Conservation (phyloP, 2,888 invertebrate genomes). For the Archips crataeganus region DNA sequence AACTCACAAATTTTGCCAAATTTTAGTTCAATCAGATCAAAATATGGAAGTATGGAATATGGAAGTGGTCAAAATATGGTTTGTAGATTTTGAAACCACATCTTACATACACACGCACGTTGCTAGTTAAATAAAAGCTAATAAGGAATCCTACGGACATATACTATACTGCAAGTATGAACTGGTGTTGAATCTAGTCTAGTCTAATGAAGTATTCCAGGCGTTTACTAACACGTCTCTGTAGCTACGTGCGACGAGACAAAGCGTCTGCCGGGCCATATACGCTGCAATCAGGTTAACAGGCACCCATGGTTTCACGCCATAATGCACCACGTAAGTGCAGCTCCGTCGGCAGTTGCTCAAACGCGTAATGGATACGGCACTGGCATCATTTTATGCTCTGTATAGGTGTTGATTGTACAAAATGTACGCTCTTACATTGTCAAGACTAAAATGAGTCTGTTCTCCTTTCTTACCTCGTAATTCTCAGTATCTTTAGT, state of each 20-base stretch:
- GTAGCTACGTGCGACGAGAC: slow-evolving; percentile 41
- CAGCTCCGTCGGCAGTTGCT: slow-evolving; percentile 35
- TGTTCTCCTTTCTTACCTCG: neutral
- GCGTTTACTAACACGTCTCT: slow-evolving; percentile 19
- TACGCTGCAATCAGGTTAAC: slow-evolving; percentile 56
- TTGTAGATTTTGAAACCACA: no score
- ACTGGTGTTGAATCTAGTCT: neutral
- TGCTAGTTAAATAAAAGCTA: no score
- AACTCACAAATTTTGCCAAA: no score
- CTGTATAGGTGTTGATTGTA: slow-evolving; percentile 15
- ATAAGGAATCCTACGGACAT: neutral
- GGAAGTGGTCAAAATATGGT: no score
- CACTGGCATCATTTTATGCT: slow-evolving; percentile 2
- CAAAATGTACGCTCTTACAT: neutral
- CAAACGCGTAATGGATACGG: slow-evolving; percentile 15
- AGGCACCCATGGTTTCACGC: slow-evolving; percentile 56
- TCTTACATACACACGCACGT: no score
- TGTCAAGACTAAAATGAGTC: neutral
- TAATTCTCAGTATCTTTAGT: neutral
- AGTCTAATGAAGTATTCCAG: slow-evolving; percentile 40
- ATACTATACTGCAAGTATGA: neutral
- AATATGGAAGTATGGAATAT: no score
- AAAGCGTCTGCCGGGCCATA: slow-evolving; percentile 50
- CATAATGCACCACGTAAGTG: slow-evolving; percentile 48
- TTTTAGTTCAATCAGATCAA: no score